A percentile compares a stretch with the other conserved stretches of the same genome.
These are phyloP conservation scores for Amblyraja radiata DNA, from an alignment of 2,797 vertebrate species.

Conservation along the genomic window DNA sequence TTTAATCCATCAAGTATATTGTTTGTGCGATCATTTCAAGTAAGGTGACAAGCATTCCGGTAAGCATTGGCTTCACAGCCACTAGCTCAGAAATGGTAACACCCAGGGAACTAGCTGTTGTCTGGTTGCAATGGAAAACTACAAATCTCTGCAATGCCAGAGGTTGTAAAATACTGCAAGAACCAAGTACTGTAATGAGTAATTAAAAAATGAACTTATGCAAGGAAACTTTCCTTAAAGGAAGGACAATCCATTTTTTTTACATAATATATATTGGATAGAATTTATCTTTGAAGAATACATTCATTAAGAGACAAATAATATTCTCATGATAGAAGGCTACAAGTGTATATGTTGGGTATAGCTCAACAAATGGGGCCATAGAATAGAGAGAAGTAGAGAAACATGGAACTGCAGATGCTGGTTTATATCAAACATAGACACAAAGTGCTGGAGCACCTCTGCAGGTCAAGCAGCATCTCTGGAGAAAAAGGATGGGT, in stretches of 20 bases:
- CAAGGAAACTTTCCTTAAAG: background rate
- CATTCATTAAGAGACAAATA: background rate
- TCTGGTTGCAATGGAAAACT: background rate
- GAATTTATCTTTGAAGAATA: background rate
- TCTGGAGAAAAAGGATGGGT: too few relatives aligned
- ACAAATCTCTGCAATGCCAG: background rate
- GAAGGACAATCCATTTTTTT: background rate
- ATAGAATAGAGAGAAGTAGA: too few relatives aligned
- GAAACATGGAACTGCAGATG: too few relatives aligned
- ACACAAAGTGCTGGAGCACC: too few relatives aligned
- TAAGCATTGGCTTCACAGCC: background rate
- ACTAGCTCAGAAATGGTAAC: background rate
- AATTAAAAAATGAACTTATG: background rate
- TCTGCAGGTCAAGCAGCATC: too few relatives aligned
- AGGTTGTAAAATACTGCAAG: background rate
- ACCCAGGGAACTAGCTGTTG: background rate
- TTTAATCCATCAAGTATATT: background rate
- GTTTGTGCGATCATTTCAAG: constrained; percentile 17
- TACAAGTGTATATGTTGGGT: background rate
- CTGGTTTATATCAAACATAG: too few relatives aligned
- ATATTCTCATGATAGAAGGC: background rate
- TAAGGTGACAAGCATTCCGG: constrained; percentile 6
- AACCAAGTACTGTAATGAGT: background rate
- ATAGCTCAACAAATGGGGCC: background rate
- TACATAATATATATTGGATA: background rate